phyloP scores from a whole-genome alignment of 2,113 vertebrate species.

The Condylura cristata region DNA sequence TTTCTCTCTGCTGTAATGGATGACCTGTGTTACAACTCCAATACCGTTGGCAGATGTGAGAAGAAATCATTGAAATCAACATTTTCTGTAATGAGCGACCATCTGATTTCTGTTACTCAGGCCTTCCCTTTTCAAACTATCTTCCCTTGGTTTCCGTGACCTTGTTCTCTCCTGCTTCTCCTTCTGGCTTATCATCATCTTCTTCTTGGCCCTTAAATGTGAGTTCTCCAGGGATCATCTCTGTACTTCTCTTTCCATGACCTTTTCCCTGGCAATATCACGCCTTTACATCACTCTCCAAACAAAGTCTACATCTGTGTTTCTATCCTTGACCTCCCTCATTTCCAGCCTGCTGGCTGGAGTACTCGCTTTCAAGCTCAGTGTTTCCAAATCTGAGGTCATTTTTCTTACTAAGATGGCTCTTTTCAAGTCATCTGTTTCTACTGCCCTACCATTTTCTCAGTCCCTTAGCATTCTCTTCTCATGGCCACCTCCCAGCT shows the following conservation, averaged over 20 bases:
- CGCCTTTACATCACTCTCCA: constrained; percentile 68
- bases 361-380: constrained; percentile 42
- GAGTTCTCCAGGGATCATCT: constrained; percentile 62
- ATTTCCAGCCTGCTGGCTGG: constrained; percentile 66
- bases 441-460: not conserved
- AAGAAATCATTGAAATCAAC: constrained; percentile 70
- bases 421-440: constrained; percentile 5
- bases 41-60: constrained; percentile 66
- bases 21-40: constrained; percentile 56
- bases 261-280: constrained; percentile 68
- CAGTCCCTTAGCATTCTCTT: not conserved
- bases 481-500: not conserved
- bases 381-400: constrained; percentile 72
- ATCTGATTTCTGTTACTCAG: constrained; percentile 73
- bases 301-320: constrained; percentile 72
- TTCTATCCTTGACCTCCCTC: constrained; percentile 58
- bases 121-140: constrained; percentile 29
- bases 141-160: constrained; percentile 54
- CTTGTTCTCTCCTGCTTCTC: constrained; percentile 61
- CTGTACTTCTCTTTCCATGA: constrained; percentile 72
- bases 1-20: constrained; percentile 35
- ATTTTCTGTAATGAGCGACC: constrained; percentile 55
- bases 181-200: constrained; percentile 61
- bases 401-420: constrained; percentile 63
- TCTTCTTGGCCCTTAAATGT: constrained; percentile 62